These are phyloP conservation scores for Alcis repandata DNA, from an alignment of 2,888 invertebrate species.

Conservation along the genomic window DNA sequence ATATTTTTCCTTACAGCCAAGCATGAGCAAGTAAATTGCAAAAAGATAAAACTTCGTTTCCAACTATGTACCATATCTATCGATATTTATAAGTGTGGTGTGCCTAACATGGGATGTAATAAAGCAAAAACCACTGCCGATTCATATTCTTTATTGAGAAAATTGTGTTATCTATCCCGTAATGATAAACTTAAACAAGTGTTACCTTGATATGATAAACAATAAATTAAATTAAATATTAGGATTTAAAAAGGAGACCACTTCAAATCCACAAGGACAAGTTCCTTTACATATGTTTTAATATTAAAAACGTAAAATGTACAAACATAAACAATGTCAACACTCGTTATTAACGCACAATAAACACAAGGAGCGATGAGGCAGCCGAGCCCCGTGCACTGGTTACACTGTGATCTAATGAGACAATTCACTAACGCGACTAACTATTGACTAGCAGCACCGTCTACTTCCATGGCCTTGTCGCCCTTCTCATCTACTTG, in stretches of 20 bases:
- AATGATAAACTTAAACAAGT: constrained; percentile 69
- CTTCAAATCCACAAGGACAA: constrained; percentile 74
- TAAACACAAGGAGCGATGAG: constrained; percentile 64
- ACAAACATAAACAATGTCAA: constrained; percentile 82
- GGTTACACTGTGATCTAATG: constrained; percentile 62
- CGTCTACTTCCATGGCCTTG: constrained; percentile 79
- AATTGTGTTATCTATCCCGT: constrained; percentile 84
- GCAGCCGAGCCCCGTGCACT: constrained; percentile 40
- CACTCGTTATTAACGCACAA: constrained; percentile 74
- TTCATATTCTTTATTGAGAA: constrained; percentile 81
- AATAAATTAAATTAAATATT: constrained; percentile 83
- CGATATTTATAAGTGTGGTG: too few species aligned
- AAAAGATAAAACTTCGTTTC: too few species aligned
- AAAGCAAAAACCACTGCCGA: constrained; percentile 58
- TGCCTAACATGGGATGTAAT: constrained; percentile 40
- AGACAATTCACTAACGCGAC: constrained; percentile 77
- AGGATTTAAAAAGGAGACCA: constrained; percentile 62
- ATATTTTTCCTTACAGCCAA: too few species aligned
- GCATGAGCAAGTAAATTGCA: too few species aligned
- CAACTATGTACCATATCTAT: too few species aligned
- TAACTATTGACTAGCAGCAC: constrained; percentile 84
- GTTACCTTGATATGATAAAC: constrained; percentile 82
- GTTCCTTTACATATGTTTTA: constrained; percentile 65
- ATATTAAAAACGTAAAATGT: constrained; percentile 80
- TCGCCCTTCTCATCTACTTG: constrained; percentile 72